Conservation (phyloP, 2,797 vertebrate species). For the Hemitrygon akajei region DNA sequence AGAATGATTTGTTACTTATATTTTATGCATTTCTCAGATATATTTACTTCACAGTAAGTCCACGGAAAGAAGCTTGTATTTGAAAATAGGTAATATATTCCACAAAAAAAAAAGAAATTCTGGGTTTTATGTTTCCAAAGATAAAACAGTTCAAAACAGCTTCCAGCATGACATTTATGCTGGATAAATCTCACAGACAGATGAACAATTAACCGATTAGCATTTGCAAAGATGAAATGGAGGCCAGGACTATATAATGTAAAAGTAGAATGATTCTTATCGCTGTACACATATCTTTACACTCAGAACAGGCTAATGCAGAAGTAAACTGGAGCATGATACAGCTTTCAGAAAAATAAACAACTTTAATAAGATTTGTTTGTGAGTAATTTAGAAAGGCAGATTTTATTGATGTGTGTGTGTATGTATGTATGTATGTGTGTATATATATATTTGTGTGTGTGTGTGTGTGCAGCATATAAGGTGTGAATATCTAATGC, state of each 20-base stretch:
- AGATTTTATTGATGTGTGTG: neutral
- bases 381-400: neutral
- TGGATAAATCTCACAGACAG: conserved; percentile 30
- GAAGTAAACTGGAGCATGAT: neutral
- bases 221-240: conserved; percentile 32
- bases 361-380: neutral
- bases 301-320: neutral
- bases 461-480: neutral
- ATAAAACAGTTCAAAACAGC: conserved; percentile 26
- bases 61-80: neutral
- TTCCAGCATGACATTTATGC: conserved; percentile 32
- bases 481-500: neutral
- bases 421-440: too few species aligned
- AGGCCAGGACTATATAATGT: conserved; percentile 23
- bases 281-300: neutral
- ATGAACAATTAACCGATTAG: conserved; percentile 34
- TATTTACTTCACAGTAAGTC: neutral
- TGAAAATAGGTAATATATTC: conserved; percentile 21
- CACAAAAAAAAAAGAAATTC: neutral
- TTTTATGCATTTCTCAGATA: neutral
- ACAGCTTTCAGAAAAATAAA: neutral
- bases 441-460: neutral
- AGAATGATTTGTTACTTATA: neutral
- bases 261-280: conserved; percentile 21
- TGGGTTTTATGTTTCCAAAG: conserved; percentile 34